Evolutionary conservation across 2,797 vertebrate species (phyloP), one percentile per base, ranked within the genome.

Genomic region (Sebastes hubbsi): DNA sequence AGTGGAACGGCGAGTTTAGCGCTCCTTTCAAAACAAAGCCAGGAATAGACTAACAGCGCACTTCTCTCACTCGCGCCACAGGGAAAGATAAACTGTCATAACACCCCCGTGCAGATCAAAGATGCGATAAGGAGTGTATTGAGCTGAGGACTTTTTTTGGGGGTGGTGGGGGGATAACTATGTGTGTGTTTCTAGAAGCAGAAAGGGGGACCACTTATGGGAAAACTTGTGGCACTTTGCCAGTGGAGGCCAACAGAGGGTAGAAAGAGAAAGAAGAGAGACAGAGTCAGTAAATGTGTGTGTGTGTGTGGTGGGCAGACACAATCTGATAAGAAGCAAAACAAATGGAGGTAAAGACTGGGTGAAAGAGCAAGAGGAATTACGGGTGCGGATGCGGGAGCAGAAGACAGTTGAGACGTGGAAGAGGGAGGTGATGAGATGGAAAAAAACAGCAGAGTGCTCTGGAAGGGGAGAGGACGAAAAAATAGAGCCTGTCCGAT

Each of bases 161-260:
- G 16, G 8, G 49, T 12, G 12, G 5, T 7, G 20, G 16, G 4
- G 46, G 16, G 32, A 10, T 52, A 18, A 36, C 24, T 75, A 72
- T 71, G 81, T 75, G 77, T 46, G 70, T 68, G 66, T 73, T 75
- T 87, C 32, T 69, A 14, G 42, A 85, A 84, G 24, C 63, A 73
- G 72, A 34, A 46, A 38, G 49, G 84, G 85, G 87, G 88, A 81
- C 64, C 81, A 80, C 85, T 91, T 89, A 84, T 85, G 90, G 90
- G 91, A 90, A 91, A 91, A 83, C 22, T n/a, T 77, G 75, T 92
- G 93, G 94, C 89, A 58, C 36, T 49, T 65, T 4, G 88, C 93
- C 94, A 94, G 82, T 10, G 70, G 92, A 91, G 94, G 93, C 92
- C 94, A 90, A 80, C 27, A 58, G 30, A 87, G 81, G 90, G 91